Percentiles rank a stretch among this genome's conserved stretches.
These are phyloP conservation scores for Nothoprocta perdicaria DNA, from an alignment of 2,113 vertebrate genomes.

Conservation along the genomic window DNA sequence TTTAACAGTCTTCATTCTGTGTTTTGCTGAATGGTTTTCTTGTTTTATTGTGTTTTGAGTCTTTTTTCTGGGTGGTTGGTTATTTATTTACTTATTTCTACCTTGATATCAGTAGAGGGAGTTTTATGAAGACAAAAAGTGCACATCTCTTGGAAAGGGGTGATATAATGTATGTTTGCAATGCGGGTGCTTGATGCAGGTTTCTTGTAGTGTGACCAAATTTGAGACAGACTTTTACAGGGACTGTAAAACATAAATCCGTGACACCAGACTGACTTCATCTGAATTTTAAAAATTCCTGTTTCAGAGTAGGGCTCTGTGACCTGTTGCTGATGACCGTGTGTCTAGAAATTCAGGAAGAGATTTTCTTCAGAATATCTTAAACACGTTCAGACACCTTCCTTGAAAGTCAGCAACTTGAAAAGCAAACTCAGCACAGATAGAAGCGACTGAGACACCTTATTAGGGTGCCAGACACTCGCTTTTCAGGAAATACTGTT, in stretches of 20 bases:
- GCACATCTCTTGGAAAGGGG: background rate
- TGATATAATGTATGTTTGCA: background rate
- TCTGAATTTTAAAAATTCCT: background rate
- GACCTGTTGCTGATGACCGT: background rate
- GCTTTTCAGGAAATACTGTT: background rate
- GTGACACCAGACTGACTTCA: background rate
- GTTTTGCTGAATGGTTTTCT: background rate
- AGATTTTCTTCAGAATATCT: background rate
- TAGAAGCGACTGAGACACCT: background rate
- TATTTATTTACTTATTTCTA: background rate
- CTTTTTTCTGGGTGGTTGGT: too few species aligned
- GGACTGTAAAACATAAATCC: background rate
- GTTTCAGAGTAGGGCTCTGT: background rate
- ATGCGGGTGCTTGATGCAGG: background rate
- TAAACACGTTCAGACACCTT: background rate
- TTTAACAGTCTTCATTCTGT: background rate
- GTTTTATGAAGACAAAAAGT: background rate
- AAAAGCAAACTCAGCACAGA: background rate
- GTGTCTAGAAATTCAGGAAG: too few species aligned
- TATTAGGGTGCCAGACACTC: background rate
- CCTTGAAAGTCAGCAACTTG: background rate
- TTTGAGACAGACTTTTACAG: background rate
- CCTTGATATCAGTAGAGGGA: background rate
- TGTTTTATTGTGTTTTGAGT: accelerated
- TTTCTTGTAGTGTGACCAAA: background rate